Conservation (phyloP, 2,888 invertebrate genomes). For the Sinodicranocentrus sp. region DNA sequence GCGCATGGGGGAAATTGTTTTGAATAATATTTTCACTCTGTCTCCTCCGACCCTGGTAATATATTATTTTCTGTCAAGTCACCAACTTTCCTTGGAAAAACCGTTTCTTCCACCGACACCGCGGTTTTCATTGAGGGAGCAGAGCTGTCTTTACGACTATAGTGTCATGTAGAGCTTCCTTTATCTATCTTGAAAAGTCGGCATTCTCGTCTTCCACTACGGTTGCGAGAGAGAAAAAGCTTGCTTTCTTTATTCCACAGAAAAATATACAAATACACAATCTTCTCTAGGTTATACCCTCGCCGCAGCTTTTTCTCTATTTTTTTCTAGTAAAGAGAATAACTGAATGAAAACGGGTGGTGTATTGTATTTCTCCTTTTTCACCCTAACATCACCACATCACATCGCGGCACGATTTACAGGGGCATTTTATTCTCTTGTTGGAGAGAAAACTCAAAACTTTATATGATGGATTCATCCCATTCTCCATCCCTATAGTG, state of each 20-base stretch:
- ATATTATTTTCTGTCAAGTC: constrained; percentile 68
- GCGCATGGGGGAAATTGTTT: constrained; percentile 63
- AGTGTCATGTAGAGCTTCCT: constrained; percentile 31
- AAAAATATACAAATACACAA: no score
- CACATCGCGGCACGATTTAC: neutral
- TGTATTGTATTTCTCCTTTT: constrained; percentile 21
- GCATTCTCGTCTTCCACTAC: constrained; percentile 1
- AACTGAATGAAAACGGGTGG: constrained; percentile 31
- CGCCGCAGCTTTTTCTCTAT: neutral
- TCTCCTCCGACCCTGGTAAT: constrained; percentile 60
- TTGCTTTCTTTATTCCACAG: constrained; percentile 11
- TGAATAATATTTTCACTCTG: constrained; percentile 67
- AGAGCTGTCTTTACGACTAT: constrained; percentile 9
- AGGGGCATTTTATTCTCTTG: no score
- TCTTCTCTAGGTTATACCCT: no score
- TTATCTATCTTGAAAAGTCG: constrained; percentile 40
- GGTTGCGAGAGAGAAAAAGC: neutral
- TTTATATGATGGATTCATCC: constrained; percentile 48
- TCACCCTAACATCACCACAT: neutral
- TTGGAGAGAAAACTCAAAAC: no score
- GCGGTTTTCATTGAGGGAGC: constrained; percentile 42
- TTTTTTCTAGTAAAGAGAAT: neutral
- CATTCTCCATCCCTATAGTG: constrained; percentile 12
- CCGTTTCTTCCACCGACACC: constrained; percentile 5
- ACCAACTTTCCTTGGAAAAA: constrained; percentile 37